Conservation (phyloP, 2,797 vertebrate genomes). For the Notolepis coatsorum region DNA sequence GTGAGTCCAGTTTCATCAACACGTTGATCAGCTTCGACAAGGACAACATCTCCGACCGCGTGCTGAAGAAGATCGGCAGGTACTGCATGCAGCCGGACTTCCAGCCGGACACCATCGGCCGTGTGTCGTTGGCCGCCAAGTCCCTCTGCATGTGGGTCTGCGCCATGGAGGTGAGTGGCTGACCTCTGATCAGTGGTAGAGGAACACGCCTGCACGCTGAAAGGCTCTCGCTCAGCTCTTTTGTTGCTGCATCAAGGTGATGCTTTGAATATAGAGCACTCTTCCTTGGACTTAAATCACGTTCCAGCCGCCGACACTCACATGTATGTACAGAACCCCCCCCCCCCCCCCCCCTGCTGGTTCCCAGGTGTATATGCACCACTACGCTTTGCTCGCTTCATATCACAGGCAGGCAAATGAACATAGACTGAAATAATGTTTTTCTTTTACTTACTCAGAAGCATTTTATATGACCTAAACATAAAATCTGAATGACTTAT, state of each 20-base stretch:
- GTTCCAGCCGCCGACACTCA: not conserved
- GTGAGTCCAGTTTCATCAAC: conserved; percentile 91
- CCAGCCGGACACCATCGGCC: conserved; percentile 89
- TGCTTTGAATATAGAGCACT: too few relatives aligned
- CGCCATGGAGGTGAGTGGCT: conserved; percentile 88
- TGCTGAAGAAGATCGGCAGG: conserved; percentile 87
- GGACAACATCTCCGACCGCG: conserved; percentile 89
- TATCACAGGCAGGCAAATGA: too few relatives aligned
- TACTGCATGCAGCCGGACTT: conserved; percentile 89
- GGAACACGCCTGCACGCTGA: not conserved
- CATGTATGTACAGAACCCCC: not conserved
- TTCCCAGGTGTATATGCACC: too few relatives aligned
- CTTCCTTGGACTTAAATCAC: too few relatives aligned
- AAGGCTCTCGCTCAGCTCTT: too few relatives aligned
- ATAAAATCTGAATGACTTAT: too few relatives aligned
- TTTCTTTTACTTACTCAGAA: too few relatives aligned
- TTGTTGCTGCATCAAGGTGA: too few relatives aligned
- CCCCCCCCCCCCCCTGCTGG: too few relatives aligned
- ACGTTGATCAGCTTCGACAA: conserved; percentile 91
- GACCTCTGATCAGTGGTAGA: not conserved
- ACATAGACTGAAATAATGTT: too few relatives aligned
- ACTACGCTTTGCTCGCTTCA: too few relatives aligned
- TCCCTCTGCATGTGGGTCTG: conserved; percentile 96
- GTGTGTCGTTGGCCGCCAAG: conserved; percentile 89
- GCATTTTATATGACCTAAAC: too few relatives aligned